phyloP scores from a whole-genome alignment of 92 coral and sea anemone species.

The Epizoanthus rinbou region DNA sequence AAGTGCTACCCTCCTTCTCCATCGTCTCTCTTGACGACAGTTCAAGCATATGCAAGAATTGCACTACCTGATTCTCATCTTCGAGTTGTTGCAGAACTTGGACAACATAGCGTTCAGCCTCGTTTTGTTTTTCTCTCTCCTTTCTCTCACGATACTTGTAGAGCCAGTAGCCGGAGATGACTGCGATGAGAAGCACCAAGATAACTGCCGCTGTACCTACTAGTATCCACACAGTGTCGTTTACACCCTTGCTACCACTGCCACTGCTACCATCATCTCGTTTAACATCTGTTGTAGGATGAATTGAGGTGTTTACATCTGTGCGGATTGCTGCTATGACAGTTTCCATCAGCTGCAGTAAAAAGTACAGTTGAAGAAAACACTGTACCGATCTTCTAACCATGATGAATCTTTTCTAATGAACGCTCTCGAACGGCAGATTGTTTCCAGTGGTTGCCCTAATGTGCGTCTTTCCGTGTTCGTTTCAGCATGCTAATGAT shows the following conservation, averaged over 20 bases:
- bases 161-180: background rate
- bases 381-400: too few relatives aligned
- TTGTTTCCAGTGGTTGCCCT: too few relatives aligned
- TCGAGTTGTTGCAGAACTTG: constrained; percentile 39
- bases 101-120: constrained; percentile 35
- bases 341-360: too few relatives aligned
- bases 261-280: background rate
- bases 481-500: too few relatives aligned
- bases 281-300: constrained; percentile 24
- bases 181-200: constrained; percentile 7
- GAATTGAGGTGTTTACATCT: too few relatives aligned
- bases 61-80: constrained; percentile 36
- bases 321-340: too few relatives aligned
- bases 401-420: too few relatives aligned
- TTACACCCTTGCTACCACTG: background rate
- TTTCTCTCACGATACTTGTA: constrained; percentile 13
- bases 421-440: too few relatives aligned
- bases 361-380: too few relatives aligned
- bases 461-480: too few relatives aligned
- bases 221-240: background rate
- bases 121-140: constrained; percentile 12
- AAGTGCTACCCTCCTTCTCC: background rate
- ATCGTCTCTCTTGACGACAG: constrained; percentile 37
- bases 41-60: constrained; percentile 38
- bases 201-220: background rate